These are phyloP conservation scores for Emberiza fucata DNA, from an alignment of 2,113 vertebrate genomes.

Conservation along the genomic window DNA sequence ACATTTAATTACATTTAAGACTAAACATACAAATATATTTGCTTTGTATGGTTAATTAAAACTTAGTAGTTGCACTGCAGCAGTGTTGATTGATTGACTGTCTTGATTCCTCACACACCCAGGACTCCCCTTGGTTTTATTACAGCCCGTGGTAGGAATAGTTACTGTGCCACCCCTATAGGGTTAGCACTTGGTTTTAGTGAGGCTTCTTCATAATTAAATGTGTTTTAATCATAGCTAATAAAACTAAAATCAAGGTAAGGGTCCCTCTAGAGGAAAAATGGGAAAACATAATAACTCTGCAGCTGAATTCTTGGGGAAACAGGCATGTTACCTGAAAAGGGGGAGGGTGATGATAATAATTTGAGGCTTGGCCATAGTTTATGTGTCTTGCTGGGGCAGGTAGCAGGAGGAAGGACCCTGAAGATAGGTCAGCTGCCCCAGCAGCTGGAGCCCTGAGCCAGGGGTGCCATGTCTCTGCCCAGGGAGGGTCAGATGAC, in stretches of 20 bases:
- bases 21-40: conserved; percentile 37
- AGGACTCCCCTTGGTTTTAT: background rate
- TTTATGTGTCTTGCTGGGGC: background rate
- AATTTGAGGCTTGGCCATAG: background rate
- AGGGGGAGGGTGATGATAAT: background rate
- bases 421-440: background rate
- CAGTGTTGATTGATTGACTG: background rate
- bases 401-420: background rate
- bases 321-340: background rate
- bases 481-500: background rate
- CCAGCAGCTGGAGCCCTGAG: background rate
- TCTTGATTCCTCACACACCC: background rate
- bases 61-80: conserved; percentile 26
- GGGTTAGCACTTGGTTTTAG: conserved; percentile 3
- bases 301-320: background rate
- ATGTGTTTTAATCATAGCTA: conserved; percentile 42
- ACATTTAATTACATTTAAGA: conserved; percentile 69
- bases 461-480: rapidly evolving
- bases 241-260: conserved; percentile 60
- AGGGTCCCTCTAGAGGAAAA: conserved; percentile 67
- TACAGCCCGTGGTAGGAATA: background rate
- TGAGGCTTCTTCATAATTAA: conserved; percentile 32
- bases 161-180: background rate
- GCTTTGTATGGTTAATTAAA: conserved; percentile 57
- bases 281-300: conserved; percentile 34